Evolutionary conservation across 2,113 vertebrate species (phyloP).

Genomic region (Charina bottae): DNA sequence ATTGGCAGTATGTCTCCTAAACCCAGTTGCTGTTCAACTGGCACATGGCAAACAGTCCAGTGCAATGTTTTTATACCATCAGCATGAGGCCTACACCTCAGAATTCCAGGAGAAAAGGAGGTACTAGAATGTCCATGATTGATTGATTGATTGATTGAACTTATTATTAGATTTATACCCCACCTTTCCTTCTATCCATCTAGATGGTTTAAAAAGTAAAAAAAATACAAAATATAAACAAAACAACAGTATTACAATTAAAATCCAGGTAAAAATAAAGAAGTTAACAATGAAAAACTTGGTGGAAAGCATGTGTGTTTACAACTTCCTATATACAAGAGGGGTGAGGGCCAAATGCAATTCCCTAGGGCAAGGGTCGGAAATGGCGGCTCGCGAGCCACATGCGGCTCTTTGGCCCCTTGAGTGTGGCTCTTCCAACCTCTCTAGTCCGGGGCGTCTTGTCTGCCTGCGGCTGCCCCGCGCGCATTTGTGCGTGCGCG

Average conservation of each 20-base stretch:
- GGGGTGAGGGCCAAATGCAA: not conserved
- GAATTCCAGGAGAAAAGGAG: not conserved
- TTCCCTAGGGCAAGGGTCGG: too few species aligned
- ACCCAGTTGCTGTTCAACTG: not conserved
- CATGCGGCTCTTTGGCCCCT: too few species aligned
- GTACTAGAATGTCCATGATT: not conserved
- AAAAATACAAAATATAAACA: not conserved
- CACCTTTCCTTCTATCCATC: not conserved
- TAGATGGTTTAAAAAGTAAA: not conserved
- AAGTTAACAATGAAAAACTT: not conserved
- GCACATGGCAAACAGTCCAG: not conserved
- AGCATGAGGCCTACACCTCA: not conserved
- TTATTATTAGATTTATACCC: not conserved
- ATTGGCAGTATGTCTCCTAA: not conserved
- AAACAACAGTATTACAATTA: not conserved
- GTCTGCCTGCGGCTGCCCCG: too few species aligned
- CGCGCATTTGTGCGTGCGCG: too few species aligned
- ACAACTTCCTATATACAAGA: not conserved
- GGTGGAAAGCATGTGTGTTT: not conserved
- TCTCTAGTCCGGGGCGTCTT: too few species aligned
- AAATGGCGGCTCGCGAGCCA: too few species aligned
- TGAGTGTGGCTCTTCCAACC: too few species aligned
- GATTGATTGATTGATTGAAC: not conserved
- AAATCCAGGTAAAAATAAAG: not conserved
- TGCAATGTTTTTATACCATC: not conserved